These are phyloP conservation scores for Stenoptilia bipunctidactyla DNA, from an alignment of 2,888 invertebrate species.

Conservation along the genomic window DNA sequence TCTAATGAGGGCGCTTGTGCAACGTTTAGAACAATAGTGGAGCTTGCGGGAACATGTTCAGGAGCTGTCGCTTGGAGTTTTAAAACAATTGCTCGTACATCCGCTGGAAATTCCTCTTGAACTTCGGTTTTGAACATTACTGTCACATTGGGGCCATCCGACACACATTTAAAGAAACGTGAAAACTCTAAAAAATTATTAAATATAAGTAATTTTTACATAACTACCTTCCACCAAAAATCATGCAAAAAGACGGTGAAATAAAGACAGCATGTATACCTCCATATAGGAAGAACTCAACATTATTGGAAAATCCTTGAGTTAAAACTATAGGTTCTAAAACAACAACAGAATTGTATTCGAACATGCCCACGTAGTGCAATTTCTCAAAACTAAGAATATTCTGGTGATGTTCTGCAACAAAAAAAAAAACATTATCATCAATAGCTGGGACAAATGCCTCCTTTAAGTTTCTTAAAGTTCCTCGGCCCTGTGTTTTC, in stretches of 20 bases:
- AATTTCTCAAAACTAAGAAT: conserved; percentile 22
- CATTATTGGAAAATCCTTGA: conserved; percentile 17
- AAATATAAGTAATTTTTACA: too few species aligned
- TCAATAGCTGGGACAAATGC: too few species aligned
- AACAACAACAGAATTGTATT: conserved; percentile 11
- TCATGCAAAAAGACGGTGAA: too few species aligned
- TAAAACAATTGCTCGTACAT: conserved; percentile 13
- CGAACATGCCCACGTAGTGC: conserved; percentile 22
- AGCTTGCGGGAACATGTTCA: conserved; percentile 13
- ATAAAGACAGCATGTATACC: too few species aligned
- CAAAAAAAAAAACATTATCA: too few species aligned
- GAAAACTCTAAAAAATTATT: too few species aligned
- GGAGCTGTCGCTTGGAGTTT: conserved; percentile 19
- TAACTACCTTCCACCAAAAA: too few species aligned
- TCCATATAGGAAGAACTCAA: conserved; percentile 17
- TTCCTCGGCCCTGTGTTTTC: too few species aligned
- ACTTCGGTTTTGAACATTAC: too few species aligned
- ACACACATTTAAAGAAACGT: too few species aligned
- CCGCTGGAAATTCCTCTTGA: conserved; percentile 4
- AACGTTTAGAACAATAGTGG: conserved; percentile 19
- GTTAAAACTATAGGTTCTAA: conserved; percentile 22
- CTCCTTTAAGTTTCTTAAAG: too few species aligned
- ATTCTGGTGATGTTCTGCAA: conserved; percentile 12
- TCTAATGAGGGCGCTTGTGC: conserved; percentile 5
- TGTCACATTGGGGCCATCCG: too few species aligned